Conservation (phyloP, 2,888 invertebrate species). For the Amphipoea lucens region DNA sequence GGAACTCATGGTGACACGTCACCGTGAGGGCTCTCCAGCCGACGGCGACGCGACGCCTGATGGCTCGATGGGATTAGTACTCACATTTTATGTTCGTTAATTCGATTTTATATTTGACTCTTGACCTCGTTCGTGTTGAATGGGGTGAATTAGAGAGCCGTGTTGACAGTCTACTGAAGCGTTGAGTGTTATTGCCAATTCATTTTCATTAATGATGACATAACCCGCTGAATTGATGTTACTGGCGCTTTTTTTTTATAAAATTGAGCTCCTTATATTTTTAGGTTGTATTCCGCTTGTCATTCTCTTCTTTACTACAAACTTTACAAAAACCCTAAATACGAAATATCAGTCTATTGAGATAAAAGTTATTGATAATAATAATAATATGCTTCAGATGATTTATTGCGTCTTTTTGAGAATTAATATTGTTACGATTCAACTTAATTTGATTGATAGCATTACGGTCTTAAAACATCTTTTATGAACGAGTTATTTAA, state of each 20-base stretch:
- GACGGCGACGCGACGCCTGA: slow-evolving; percentile 48
- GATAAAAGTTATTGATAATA: slow-evolving; percentile 33
- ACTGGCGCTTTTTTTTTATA: neutral
- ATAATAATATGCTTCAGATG: slow-evolving; percentile 34
- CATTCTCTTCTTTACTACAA: neutral
- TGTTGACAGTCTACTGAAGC: slow-evolving; percentile 45
- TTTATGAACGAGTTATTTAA: slow-evolving; percentile 21
- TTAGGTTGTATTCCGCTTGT: neutral
- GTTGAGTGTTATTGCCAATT: slow-evolving; percentile 37
- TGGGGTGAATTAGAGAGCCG: slow-evolving; percentile 43
- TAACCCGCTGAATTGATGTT: slow-evolving; percentile 10
- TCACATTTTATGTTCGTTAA: slow-evolving; percentile 63
- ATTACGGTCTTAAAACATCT: slow-evolving; percentile 29
- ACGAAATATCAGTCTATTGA: slow-evolving; percentile 3
- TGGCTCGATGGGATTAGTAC: slow-evolving; percentile 57
- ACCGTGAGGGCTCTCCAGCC: slow-evolving; percentile 58
- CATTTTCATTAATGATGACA: slow-evolving; percentile 39
- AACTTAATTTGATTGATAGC: slow-evolving; percentile 56
- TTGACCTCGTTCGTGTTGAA: slow-evolving; percentile 54
- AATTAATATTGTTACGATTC: slow-evolving; percentile 54
- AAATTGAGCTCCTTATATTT: neutral
- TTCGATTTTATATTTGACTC: slow-evolving; percentile 59
- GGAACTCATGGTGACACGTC: slow-evolving; percentile 60
- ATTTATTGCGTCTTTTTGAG: slow-evolving; percentile 53
- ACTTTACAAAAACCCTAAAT: neutral